Base-by-base conservation (phyloP, 1,140 invertebrate species). In the Saccostrea echinata region DNA sequence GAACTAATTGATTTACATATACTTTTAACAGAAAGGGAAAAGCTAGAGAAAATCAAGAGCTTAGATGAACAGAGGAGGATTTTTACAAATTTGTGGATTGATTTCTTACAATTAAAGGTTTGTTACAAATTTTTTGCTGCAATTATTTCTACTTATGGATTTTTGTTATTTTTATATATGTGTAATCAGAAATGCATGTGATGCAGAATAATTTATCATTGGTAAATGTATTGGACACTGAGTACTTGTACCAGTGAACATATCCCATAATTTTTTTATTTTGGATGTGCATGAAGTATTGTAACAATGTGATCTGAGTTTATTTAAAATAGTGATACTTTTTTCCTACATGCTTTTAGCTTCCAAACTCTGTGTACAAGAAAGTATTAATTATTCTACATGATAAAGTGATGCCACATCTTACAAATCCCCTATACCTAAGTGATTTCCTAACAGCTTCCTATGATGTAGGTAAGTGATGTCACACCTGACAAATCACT, bases 361-460 rank as follows among this genome's bases (percentile, higher is more conserved):
- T 97, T 61, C 95, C 96, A 1, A 84, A 92, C n/a, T 94, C 95
- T 43, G 95, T 97, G 11, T 97, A 98, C 91, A 97, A 97, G 90
- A 97, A 97, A 88, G 96, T 98, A 12, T 95, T 99, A 12, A 95
- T 98, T 86, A 96, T 98, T 24, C 94, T 99, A 21, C 96, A 98
- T 64, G 98, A 98, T 92, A 96, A 97, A 88, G 96, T 98, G 16
- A 96, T 99, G 95, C 96, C 96, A 18, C 96, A 98, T 94, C 95
- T 99, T 87, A 96, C 97, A 27, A 97, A 97, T 92, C 98, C 98
- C 11, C 95, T 98, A 71, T 94, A 97, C 55, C 95, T 98, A 89
- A 98, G 97, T n/a, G 98, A 99, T 93, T 99, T 98, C 95, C 96
- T 99, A 9, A 97, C 98, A 96, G 97, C 98, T 92, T 97, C 97